Evolutionary conservation across 2,113 vertebrate species (phyloP).

Genomic region (Romanogobio albipinnatus): DNA sequence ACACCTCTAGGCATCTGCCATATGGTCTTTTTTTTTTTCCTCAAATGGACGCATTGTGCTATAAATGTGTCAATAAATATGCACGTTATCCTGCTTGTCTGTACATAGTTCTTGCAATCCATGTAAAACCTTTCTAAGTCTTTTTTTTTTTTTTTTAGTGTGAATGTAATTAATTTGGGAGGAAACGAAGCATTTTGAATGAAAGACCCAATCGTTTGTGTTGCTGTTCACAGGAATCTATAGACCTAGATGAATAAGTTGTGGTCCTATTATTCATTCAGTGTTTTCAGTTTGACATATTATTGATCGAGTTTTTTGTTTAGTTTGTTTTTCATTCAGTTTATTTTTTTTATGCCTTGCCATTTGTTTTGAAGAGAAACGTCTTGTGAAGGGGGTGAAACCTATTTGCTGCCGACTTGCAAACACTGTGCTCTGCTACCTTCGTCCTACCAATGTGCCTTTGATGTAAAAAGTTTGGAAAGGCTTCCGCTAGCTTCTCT

Average conservation of each 20-base stretch:
- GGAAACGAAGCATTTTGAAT: conserved; percentile 23
- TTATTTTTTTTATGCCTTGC: conserved; percentile 15
- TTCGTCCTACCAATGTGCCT: conserved; percentile 80
- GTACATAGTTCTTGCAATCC: conserved; percentile 50
- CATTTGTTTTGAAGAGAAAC: conserved; percentile 54
- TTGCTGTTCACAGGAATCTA: conserved; percentile 21
- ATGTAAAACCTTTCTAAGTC: conserved; percentile 30
- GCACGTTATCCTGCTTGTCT: conserved; percentile 75
- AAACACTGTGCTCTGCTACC: conserved; percentile 65
- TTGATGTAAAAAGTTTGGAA: conserved; percentile 71
- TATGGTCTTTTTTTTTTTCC: conserved; percentile 79
- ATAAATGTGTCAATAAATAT: conserved; percentile 90
- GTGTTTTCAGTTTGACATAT: conserved; percentile 46
- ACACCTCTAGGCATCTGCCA: conserved; percentile 80
- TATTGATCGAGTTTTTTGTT: not conserved
- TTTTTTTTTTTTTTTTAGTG: conserved; percentile 46
- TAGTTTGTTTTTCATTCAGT: not conserved
- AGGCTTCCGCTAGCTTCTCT: conserved; percentile 63
- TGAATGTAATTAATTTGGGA: conserved; percentile 35
- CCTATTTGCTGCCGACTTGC: conserved; percentile 57
- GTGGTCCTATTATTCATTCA: conserved; percentile 42
- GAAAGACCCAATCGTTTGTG: conserved; percentile 44
- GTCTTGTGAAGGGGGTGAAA: conserved; percentile 55
- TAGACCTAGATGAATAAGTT: conserved; percentile 37
- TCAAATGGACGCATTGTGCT: conserved; percentile 80